A percentile compares a stretch with the other conserved stretches of the same genome.
Evolutionary conservation across 1,140 invertebrate genomes (phyloP).

Genomic region (Phthorimaea operculella): DNA sequence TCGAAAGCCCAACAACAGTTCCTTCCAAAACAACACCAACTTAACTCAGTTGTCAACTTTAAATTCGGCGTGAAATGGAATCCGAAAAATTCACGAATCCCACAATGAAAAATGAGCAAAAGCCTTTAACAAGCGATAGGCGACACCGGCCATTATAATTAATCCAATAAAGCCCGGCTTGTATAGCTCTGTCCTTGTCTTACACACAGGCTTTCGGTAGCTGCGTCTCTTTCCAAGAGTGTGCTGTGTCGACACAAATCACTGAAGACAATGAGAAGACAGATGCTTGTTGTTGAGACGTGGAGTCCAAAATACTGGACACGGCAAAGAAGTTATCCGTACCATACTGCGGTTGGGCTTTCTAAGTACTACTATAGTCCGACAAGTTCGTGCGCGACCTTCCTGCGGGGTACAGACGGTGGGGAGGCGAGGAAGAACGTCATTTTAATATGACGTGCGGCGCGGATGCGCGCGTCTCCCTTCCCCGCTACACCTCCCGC

Average conservation of each 20-base stretch:
- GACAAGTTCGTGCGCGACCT: too few species aligned
- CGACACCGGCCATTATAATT: slow-evolving; percentile 48
- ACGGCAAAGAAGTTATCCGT: neutral
- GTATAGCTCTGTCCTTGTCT: slow-evolving; percentile 26
- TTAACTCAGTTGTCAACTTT: slow-evolving; percentile 37
- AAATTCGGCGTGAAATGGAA: slow-evolving; percentile 49
- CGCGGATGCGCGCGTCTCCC: too few species aligned
- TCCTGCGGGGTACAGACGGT: too few species aligned
- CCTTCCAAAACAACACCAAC: neutral
- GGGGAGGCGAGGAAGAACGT: too few species aligned
- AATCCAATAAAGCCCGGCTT: slow-evolving; percentile 27
- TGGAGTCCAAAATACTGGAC: slow-evolving; percentile 23
- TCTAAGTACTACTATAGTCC: too few species aligned
- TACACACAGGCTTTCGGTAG: slow-evolving; percentile 14
- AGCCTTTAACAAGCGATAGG: slow-evolving; percentile 39
- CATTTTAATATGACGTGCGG: too few species aligned
- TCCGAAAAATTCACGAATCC: slow-evolving; percentile 35
- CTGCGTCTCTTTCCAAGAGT: slow-evolving; percentile 21
- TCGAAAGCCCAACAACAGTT: neutral
- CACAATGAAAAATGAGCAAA: slow-evolving; percentile 44
- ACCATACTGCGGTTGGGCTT: too few species aligned
- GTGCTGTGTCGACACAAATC: slow-evolving; percentile 44
- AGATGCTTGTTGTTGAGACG: slow-evolving; percentile 26
- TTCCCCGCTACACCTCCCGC: too few species aligned
- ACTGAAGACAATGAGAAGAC: slow-evolving; percentile 52